Base-by-base conservation (phyloP, 2,797 vertebrate genomes). In the Sebastes miniatus region DNA sequence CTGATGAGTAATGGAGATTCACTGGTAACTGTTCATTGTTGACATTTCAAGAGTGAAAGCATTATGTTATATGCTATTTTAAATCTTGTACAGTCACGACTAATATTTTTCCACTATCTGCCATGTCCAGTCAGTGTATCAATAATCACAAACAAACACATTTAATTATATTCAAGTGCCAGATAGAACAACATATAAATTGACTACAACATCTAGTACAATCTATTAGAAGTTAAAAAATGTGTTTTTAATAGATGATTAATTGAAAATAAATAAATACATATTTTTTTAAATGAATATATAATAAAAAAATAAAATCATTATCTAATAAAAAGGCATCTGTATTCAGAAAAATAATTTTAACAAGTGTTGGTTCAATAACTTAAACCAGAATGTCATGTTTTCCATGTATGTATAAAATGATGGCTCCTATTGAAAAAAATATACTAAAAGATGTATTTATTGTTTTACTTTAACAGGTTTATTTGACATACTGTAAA, bases 31-130 rank as follows among this genome's bases (percentile, higher is more conserved):
- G 29, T 54, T 76, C 5, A 61, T 54, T 76, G 69, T 64, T 85
- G 39, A 84, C 36, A 76, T 87, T 89, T 84, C 52, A 8, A 80
- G n/a, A 84, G 25, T 81, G 77, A 82, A 84, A 84, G 36, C 10
- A 62, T 71, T 6, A 20, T 66, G 5, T 25, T 2, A 27, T 13
- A 13, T 47, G 10, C 2, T 24, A 66, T 68, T 77, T 74, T 14
- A 8, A 31, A 59, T 62, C 14, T 14, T 58, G n/a, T 20, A 56
- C 14, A 69, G 5, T 52, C 9, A 62, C 0, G 0, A n/a, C 1
- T 7, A 9, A 27, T 9, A 16, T 24, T 12, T 66, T 2, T 71
- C 8, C 3, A 59, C 34, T 58, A 56, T 27, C 18, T 52, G 22
- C 6, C 3, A 20, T 9, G 36, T 58, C 4, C 9, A 68, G 4